phyloP scores from a whole-genome alignment of 2,797 vertebrate genomes.

The Sarcoramphus papa region DNA sequence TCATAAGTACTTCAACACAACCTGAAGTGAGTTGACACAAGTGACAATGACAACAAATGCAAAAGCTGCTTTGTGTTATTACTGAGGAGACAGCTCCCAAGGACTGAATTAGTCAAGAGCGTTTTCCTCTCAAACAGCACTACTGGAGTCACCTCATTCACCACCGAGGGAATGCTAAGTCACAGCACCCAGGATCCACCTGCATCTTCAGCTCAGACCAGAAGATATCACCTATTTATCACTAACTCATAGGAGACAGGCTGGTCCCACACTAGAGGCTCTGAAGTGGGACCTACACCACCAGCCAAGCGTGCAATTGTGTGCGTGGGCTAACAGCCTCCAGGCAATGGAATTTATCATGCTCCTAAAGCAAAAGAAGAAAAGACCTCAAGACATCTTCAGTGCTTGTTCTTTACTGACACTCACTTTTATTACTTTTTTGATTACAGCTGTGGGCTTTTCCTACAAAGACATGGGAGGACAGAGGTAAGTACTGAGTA shows the following conservation, averaged over 20 bases:
- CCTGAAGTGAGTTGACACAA: not conserved
- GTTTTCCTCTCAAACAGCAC: not conserved
- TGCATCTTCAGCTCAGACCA: not conserved
- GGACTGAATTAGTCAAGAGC: not conserved
- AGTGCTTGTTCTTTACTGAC: not conserved
- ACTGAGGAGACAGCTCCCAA: not conserved
- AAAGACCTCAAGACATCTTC: not conserved
- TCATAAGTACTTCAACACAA: not conserved
- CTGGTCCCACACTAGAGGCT: not conserved
- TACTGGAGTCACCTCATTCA: not conserved
- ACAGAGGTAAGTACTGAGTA: not conserved
- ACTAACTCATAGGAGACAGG: not conserved
- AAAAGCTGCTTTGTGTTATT: not conserved
- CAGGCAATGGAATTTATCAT: not conserved
- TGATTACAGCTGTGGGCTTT: not conserved
- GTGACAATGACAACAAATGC: not conserved
- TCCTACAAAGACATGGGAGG: not conserved
- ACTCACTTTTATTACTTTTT: not conserved
- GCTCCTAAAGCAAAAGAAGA: not conserved
- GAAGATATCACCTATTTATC: not conserved
- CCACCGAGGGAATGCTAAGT: not conserved
- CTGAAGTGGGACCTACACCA: not conserved
- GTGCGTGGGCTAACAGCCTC: not conserved
- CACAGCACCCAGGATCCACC: not conserved
- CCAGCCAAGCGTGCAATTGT: accelerated